Conservation (phyloP, 2,797 vertebrate genomes). For the Pseudochromis fuscus region DNA sequence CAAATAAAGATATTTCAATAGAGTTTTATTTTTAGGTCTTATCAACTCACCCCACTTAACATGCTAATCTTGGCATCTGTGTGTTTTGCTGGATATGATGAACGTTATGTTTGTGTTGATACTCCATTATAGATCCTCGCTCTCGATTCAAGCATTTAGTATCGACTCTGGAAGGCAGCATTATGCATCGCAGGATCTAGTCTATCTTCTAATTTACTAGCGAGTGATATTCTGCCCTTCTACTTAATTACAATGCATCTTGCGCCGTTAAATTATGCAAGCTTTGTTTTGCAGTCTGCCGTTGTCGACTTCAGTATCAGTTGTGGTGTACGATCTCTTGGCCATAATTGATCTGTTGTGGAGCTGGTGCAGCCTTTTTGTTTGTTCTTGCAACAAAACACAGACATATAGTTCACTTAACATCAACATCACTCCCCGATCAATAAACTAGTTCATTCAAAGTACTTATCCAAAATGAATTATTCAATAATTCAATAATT, state of each 20-base stretch:
- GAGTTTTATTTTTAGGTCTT: not conserved
- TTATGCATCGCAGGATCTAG: constrained; percentile 21
- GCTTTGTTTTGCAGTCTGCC: constrained; percentile 40
- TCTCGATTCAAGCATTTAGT: not conserved
- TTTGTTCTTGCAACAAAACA: not conserved
- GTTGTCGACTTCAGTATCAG: constrained; percentile 43
- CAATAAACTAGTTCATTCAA: not conserved
- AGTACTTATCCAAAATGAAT: not conserved
- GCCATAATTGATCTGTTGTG: constrained; percentile 57
- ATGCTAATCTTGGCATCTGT: not conserved
- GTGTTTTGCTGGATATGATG: not conserved
- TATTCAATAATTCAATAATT: no score
- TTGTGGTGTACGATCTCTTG: constrained; percentile 28
- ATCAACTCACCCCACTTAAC: not conserved
- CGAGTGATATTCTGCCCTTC: constrained; percentile 38
- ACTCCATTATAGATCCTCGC: not conserved
- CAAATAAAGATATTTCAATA: not conserved
- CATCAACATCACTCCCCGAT: not conserved
- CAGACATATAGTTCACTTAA: not conserved
- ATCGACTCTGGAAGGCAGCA: not conserved
- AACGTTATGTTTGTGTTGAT: not conserved
- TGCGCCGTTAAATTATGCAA: constrained; percentile 55
- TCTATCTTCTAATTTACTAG: constrained; percentile 34
- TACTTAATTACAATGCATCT: constrained; percentile 54
- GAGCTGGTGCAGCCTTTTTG: constrained; percentile 15